phyloP scores from a whole-genome alignment of 1,140 invertebrate genomes.

The Fopius arisanus region DNA sequence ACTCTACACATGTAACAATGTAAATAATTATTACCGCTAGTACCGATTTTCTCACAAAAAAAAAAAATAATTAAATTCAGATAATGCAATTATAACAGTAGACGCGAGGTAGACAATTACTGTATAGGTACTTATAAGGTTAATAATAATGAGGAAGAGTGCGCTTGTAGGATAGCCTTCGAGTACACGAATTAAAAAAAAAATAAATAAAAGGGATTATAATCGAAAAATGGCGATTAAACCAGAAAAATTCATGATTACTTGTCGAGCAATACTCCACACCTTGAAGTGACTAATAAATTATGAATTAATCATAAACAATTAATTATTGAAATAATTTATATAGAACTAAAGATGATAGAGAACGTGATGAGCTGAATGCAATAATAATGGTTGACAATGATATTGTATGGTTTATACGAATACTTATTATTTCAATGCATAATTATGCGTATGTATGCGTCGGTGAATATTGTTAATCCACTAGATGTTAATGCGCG shows the following conservation, averaged over 20 bases:
- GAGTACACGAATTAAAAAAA: constrained; percentile 13
- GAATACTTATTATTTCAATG: background rate
- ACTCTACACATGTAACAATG: background rate
- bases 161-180: background rate
- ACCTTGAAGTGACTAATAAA: constrained; percentile 20
- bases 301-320: constrained; percentile 1
- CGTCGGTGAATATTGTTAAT: background rate
- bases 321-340: constrained; percentile 4
- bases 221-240: constrained; percentile 11
- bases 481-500: background rate
- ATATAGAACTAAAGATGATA: background rate
- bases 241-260: constrained; percentile 27
- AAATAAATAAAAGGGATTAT: no score
- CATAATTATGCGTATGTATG: background rate
- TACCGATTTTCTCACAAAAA: constrained; percentile 6
- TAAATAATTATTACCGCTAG: background rate
- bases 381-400: background rate
- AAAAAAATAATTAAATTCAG: constrained; percentile 8
- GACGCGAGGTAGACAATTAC: constrained; percentile 13
- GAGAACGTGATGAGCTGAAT: background rate
- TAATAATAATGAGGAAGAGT: background rate
- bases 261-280: constrained; percentile 37
- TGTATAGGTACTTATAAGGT: constrained; percentile 24
- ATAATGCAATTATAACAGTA: background rate
- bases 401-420: background rate